Percentiles rank a stretch among this genome's conserved stretches.
Conservation (phyloP, 2,113 vertebrate species). For the Amblyopsis rosae region DNA sequence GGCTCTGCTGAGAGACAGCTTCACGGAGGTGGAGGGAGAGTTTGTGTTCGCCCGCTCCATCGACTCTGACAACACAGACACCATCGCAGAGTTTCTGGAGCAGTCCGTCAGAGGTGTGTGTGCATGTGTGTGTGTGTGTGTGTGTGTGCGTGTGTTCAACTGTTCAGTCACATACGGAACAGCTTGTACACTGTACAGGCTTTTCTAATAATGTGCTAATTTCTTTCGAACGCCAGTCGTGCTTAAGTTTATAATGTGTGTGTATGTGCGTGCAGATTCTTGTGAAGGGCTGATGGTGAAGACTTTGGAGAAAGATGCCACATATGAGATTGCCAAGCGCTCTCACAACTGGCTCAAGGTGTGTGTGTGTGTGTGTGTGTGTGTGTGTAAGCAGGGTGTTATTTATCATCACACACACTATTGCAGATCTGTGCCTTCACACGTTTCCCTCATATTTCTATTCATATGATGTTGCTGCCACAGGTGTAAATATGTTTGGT, state of each 20-base stretch:
- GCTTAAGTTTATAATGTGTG: constrained; percentile 28
- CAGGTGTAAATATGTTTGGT: no score
- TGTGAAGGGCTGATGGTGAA: constrained; percentile 94
- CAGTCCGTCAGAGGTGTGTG: constrained; percentile 85
- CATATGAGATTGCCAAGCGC: constrained; percentile 91
- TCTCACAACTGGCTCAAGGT: constrained; percentile 96
- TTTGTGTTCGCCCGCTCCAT: constrained; percentile 86
- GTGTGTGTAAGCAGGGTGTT: no score
- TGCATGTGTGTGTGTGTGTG: neutral
- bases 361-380: constrained; percentile 12
- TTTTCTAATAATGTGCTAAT: constrained; percentile 63
- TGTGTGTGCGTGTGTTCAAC: neutral
- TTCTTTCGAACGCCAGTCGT: constrained; percentile 48
- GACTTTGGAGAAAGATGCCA: constrained; percentile 86
- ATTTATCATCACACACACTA: no score
- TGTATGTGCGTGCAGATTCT: constrained; percentile 78
- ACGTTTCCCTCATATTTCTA: neutral
- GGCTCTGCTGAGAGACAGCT: constrained; percentile 81
- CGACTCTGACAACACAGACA: constrained; percentile 80
- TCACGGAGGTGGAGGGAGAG: constrained; percentile 85
- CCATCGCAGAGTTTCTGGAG: constrained; percentile 89
- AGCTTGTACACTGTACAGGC: constrained; percentile 30
- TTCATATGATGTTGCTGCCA: no score
- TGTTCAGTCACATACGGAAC: neutral
- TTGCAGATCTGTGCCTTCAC: neutral